phyloP scores from a whole-genome alignment of 2,888 invertebrate genomes.

The Andrena haemorrhoa region DNA sequence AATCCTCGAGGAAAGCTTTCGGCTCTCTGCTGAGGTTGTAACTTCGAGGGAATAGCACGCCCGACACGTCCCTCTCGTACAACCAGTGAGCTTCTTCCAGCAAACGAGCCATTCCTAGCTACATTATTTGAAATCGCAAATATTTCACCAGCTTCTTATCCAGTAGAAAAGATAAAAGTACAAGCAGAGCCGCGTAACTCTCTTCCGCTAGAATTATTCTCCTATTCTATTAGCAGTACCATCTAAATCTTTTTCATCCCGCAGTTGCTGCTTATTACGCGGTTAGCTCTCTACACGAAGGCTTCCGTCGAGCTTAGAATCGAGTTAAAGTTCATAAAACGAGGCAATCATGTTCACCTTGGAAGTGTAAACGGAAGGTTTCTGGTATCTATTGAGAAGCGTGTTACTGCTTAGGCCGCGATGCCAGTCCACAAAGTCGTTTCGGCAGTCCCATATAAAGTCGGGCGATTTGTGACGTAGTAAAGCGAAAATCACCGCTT shows the following conservation, averaged over 20 bases:
- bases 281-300: no score
- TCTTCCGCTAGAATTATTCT: not conserved
- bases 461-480: constrained; percentile 75
- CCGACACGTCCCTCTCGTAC: constrained; percentile 86
- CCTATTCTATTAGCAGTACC: not conserved
- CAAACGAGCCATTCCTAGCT: constrained; percentile 80
- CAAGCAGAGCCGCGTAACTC: not conserved
- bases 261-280: no score
- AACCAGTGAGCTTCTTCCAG: constrained; percentile 89
- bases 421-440: constrained; percentile 81
- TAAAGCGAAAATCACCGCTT: constrained; percentile 75
- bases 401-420: constrained; percentile 72
- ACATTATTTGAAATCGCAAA: constrained; percentile 9
- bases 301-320: no score
- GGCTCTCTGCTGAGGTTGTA: constrained; percentile 87
- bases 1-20: constrained; percentile 90
- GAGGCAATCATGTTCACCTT: constrained; percentile 71
- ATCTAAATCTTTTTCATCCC: no score
- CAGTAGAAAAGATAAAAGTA: not conserved
- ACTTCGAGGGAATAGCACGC: constrained; percentile 90
- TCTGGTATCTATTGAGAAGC: constrained; percentile 78
- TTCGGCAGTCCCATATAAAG: constrained; percentile 81
- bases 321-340: not conserved
- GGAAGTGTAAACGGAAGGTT: constrained; percentile 79
- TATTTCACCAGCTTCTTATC: not conserved